Evolutionary conservation across 2,888 invertebrate genomes (phyloP).

Genomic region (Flabesymbios commensalis): DNA sequence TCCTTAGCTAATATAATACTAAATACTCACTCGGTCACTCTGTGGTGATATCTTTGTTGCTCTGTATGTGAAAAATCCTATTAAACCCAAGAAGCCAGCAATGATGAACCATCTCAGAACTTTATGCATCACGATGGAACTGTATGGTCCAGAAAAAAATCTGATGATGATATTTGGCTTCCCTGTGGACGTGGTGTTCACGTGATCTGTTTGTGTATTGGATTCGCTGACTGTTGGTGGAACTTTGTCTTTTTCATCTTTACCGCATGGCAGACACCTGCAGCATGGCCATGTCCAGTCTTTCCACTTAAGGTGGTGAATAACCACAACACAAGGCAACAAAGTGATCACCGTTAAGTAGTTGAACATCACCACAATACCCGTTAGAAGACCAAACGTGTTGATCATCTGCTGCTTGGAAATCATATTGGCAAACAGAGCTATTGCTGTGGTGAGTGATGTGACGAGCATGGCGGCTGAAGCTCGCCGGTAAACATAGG

Average conservation of each 20-base stretch:
- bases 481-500: slow-evolving; percentile 49
- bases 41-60: no score
- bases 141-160: slow-evolving; percentile 40
- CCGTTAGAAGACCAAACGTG: slow-evolving; percentile 52
- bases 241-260: background rate
- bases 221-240: background rate
- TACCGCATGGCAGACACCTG: slow-evolving; percentile 19
- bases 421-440: slow-evolving; percentile 49
- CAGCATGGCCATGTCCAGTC: slow-evolving; percentile 34
- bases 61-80: slow-evolving; percentile 40
- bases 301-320: slow-evolving; percentile 36
- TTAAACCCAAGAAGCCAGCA: slow-evolving; percentile 17
- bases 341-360: slow-evolving; percentile 54
- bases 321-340: slow-evolving; percentile 48
- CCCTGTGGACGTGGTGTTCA: no score
- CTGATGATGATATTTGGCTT: slow-evolving; percentile 15
- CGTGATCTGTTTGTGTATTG: no score
- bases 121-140: slow-evolving; percentile 40
- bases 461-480: slow-evolving; percentile 52
- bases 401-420: slow-evolving; percentile 48
- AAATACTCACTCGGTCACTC: no score
- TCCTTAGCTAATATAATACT: no score
- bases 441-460: slow-evolving; percentile 52
- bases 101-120: slow-evolving; percentile 6
- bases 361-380: slow-evolving; percentile 49